phyloP scores from a whole-genome alignment of 92 coral and sea anemone genomes.

The Blastomussa wellsi region DNA sequence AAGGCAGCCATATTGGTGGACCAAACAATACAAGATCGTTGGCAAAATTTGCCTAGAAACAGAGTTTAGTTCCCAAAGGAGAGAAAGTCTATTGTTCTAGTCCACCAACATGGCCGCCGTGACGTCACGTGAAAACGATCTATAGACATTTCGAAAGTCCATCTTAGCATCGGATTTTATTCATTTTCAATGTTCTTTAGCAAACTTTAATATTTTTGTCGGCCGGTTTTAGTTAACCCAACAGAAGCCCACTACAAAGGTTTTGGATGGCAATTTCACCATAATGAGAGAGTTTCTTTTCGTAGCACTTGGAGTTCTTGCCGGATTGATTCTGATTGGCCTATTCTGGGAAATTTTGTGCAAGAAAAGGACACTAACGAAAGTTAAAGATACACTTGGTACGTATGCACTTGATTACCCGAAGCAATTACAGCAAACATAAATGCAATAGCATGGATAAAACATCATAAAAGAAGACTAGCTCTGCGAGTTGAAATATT shows the following conservation, averaged over 20 bases:
- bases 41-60: too few relatives aligned
- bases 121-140: too few relatives aligned
- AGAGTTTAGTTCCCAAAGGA: too few relatives aligned
- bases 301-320: neutral
- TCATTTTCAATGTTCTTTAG: neutral
- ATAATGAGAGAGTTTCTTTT: neutral
- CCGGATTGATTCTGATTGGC: neutral
- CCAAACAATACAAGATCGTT: too few relatives aligned
- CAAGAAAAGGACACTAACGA: neutral
- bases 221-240: neutral
- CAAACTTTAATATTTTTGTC: neutral
- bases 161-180: too few relatives aligned
- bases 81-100: too few relatives aligned
- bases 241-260: neutral
- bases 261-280: neutral
- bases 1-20: too few relatives aligned
- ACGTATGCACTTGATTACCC: neutral
- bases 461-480: too few relatives aligned
- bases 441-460: neutral
- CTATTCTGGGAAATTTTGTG: neutral
- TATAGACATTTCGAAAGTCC: too few relatives aligned
- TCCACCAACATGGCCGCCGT: too few relatives aligned
- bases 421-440: too few relatives aligned
- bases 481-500: too few relatives aligned
- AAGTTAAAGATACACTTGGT: neutral